These are phyloP conservation scores for Rhegmatorhina hoffmannsi DNA, from an alignment of 2,113 vertebrate genomes.

Conservation along the genomic window DNA sequence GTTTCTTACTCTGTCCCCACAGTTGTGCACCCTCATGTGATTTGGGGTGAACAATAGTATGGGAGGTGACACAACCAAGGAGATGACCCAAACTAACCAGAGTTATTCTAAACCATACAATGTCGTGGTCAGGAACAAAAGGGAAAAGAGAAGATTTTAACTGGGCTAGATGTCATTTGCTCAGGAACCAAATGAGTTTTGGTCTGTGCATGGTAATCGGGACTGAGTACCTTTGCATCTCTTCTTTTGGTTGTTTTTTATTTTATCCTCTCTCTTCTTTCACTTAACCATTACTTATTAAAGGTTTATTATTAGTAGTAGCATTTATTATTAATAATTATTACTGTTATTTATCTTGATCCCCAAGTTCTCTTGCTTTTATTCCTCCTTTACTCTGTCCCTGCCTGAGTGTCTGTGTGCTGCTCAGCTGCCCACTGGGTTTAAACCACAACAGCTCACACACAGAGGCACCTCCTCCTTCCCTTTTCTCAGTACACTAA, in stretches of 20 bases:
- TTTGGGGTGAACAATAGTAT: accelerated
- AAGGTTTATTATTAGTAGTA: background rate
- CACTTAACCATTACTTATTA: background rate
- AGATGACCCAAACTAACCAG: background rate
- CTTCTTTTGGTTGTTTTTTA: background rate
- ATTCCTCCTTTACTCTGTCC: background rate
- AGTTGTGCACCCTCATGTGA: too few species aligned
- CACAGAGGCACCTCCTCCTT: accelerated
- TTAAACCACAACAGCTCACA: background rate
- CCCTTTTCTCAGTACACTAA: background rate
- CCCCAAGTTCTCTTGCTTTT: background rate
- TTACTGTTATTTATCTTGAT: background rate
- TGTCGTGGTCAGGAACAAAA: background rate
- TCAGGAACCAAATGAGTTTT: background rate
- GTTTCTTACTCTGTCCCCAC: background rate
- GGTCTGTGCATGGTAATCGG: accelerated
- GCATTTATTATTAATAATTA: background rate
- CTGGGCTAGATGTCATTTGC: background rate
- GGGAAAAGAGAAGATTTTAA: background rate
- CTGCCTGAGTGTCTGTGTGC: accelerated
- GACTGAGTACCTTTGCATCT: background rate
- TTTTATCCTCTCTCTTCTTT: background rate
- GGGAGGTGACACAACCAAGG: background rate
- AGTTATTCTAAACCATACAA: background rate
- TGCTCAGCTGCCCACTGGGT: accelerated